Evolutionary conservation across 2,888 invertebrate genomes (phyloP).

Genomic region (Lamproptera curius): DNA sequence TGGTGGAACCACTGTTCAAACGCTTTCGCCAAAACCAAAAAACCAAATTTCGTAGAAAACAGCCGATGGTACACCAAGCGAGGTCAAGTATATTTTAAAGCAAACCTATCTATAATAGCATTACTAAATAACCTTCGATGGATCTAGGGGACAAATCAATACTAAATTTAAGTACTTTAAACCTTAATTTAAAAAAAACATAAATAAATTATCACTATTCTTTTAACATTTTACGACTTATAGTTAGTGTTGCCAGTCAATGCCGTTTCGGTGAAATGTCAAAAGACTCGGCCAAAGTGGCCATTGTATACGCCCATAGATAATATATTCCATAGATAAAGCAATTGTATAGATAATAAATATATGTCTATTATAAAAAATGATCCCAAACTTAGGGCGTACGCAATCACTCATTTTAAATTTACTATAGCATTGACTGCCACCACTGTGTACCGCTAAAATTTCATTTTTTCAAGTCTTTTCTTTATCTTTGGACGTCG

Average conservation of each 20-base stretch:
- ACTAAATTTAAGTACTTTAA: constrained; percentile 44
- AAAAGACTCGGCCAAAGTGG: background rate
- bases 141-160: constrained; percentile 11
- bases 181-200: constrained; percentile 29
- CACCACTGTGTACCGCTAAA: constrained; percentile 38
- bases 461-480: constrained; percentile 72
- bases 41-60: too few relatives aligned
- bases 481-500: constrained; percentile 63
- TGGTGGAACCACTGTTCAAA: too few relatives aligned
- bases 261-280: background rate
- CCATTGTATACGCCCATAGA: background rate
- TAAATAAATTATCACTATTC: constrained; percentile 31
- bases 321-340: background rate
- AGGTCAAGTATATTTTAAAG: constrained; percentile 9
- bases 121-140: constrained; percentile 14
- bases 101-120: constrained; percentile 13
- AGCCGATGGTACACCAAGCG: constrained; percentile 9
- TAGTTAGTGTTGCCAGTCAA: constrained; percentile 2
- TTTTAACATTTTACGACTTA: constrained; percentile 13
- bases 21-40: too few relatives aligned
- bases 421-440: background rate
- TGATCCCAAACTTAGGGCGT: background rate
- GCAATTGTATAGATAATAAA: background rate
- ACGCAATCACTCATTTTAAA: background rate
- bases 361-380: background rate